Evolutionary conservation across 2,113 vertebrate genomes (phyloP).

Genomic region (Callaeas wilsoni): DNA sequence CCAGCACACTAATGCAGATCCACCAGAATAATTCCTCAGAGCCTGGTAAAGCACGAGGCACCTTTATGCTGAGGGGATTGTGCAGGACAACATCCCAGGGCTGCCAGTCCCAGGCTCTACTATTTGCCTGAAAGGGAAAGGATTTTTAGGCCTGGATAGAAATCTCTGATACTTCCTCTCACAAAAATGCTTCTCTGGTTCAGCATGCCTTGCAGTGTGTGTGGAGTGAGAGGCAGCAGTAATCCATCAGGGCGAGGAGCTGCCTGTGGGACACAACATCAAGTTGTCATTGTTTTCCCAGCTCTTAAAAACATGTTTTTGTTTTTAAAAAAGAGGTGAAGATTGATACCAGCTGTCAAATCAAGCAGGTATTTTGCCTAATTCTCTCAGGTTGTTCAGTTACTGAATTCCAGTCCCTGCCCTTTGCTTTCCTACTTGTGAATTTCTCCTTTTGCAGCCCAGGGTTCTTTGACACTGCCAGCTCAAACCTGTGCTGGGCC

Average conservation of each 20-base stretch:
- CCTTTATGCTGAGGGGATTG: neutral
- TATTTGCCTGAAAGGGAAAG: neutral
- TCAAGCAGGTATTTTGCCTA: neutral
- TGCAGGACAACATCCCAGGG: neutral
- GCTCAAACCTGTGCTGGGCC: neutral
- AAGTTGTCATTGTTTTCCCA: neutral
- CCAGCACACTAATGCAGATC: neutral
- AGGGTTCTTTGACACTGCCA: too few species aligned
- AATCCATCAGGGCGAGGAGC: neutral
- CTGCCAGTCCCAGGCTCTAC: neutral
- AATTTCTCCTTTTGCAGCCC: neutral
- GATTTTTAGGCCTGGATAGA: neutral
- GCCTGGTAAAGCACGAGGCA: fast-evolving
- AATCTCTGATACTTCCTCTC: neutral
- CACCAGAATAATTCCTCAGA: neutral
- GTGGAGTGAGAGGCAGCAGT: neutral
- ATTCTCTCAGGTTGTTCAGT: neutral
- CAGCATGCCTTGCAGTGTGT: neutral
- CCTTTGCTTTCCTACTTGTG: neutral
- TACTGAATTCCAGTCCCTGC: neutral
- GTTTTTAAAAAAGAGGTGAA: neutral
- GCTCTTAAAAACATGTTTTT: neutral
- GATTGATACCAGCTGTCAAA: neutral
- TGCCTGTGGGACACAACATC: neutral
- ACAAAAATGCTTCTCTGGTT: neutral